Evolutionary conservation across 2,113 vertebrate genomes (phyloP).

Genomic region (Scophthalmus maximus): DNA sequence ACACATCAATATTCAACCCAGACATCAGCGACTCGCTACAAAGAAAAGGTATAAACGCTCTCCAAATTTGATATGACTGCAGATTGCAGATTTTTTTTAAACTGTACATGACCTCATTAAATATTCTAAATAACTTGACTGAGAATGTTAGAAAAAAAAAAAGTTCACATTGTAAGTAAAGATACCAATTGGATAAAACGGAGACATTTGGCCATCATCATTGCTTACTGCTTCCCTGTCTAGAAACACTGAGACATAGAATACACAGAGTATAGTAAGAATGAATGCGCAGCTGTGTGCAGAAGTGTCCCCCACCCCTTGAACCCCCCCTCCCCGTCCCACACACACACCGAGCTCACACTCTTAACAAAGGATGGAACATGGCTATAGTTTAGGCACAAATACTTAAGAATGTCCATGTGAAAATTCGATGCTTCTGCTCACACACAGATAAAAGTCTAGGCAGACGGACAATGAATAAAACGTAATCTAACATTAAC

Average conservation of each 20-base stretch:
- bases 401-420: slow-evolving; percentile 85
- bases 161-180: slow-evolving; percentile 69
- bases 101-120: slow-evolving; percentile 69
- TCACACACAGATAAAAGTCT: slow-evolving; percentile 85
- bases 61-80: slow-evolving; percentile 66
- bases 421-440: slow-evolving; percentile 83
- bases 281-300: slow-evolving; percentile 69
- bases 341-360: slow-evolving; percentile 56
- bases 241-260: slow-evolving; percentile 79
- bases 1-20: slow-evolving; percentile 69
- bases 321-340: neutral
- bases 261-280: slow-evolving; percentile 76
- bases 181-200: slow-evolving; percentile 65
- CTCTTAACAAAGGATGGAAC: slow-evolving; percentile 76
- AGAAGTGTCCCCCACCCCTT: slow-evolving; percentile 40
- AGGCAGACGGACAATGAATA: slow-evolving; percentile 89
- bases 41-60: slow-evolving; percentile 77
- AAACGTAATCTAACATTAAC: slow-evolving; percentile 85
- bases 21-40: slow-evolving; percentile 78
- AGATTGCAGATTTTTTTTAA: slow-evolving; percentile 62
- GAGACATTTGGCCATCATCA: slow-evolving; percentile 80
- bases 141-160: slow-evolving; percentile 59
- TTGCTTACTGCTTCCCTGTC: slow-evolving; percentile 69
- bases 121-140: slow-evolving; percentile 62
- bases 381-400: slow-evolving; percentile 93